Evolutionary conservation across 2,888 invertebrate genomes (phyloP), one percentile per base, ranked within the genome.

Genomic region (Odontocolon sp.): DNA sequence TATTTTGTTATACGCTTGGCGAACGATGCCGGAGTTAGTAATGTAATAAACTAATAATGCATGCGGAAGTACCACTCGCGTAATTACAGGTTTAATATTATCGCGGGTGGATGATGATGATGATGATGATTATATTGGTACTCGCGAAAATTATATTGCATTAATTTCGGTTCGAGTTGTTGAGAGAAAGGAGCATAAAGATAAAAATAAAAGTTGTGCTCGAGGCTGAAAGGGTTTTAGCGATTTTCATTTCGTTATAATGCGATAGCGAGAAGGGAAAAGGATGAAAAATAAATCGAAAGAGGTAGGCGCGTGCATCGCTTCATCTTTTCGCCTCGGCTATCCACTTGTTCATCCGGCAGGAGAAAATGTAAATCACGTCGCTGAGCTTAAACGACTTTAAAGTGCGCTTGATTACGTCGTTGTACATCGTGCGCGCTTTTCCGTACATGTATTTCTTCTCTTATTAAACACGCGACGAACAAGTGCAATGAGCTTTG

Each of bases 371-470:
- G 64, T 45, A 76, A 76, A 76, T 76, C 70, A 66, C 66, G 66
- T 66, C 70, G 59, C 45, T 28, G 26, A 45, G 57, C 75, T 70
- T 70, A 61, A 76, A 70, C 75, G 75, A 76, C 70, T 76, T 76
- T 70, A 64, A 66, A 76, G 66, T 66, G 70, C 66, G 70, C 75
- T 70, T 66, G 75, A 70, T 76, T 70, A 54, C 66, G 66, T 66
- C 75, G 70, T 76, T 61, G 64, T n/a, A n/a, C 70, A 70, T 54
- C 26, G 56, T 31, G 52, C 54, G 61, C 45, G 54, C 21, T 70
- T 61, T 59, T 61, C 36, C 63, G 38, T 36, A 6, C 64, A 14
- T 61, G 64, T 21, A 16, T 47, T 18, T 21, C 45, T 38, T 18
- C 26, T 26, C n/a, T n/a, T n/a, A n/a, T n/a, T n/a, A n/a, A n/a